Base-by-base conservation (phyloP, 2,113 vertebrate genomes). In the Tauraco erythrolophus region DNA sequence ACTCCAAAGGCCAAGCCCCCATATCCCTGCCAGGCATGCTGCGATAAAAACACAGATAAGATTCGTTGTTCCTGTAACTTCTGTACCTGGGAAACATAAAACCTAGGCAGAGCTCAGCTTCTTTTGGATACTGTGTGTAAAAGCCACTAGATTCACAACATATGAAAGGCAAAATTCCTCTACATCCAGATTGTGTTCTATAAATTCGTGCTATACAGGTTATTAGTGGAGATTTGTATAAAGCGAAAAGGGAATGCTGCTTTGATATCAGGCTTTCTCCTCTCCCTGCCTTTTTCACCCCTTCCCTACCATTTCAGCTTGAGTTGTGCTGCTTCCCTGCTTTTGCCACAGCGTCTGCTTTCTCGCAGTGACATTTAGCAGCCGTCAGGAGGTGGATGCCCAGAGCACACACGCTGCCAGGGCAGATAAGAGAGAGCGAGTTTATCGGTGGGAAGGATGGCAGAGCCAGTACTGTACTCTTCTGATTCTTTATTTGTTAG, bases 21-120 rank as follows among this genome's bases (percentile, higher is more conserved):
- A 79, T 88, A 75, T 53, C 87, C 81, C 74, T 78, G 71, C 88
- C 92, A 97, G 82, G 58, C 71, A 60, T 6, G 25, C 75, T 78
- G 80, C 92, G 81, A 96, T 76, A 96, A 94, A 91, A 94, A 75
- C 79, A 81, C 64, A 92, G 90, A 65, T 65, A 96, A 66, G 62
- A 77, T 65, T 81, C 8, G 5, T 35, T 83, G 69, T 61, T 95
- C 74, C 89, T 89, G 71, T 61, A 86, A 77, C 79, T 94, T 91
- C 65, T 68, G 25, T 72, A 93, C 82, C 94, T 68, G 70, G 84
- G 88, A 95, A 95, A 91, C n/a, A 88, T 39, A 76, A 95, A 96
- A 95, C 68, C 27, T 24, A 14, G 31, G 68, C 72, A 95, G 17
- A 0, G 0, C 56, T 84, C 43, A 50, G 54, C 66, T 95, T 56